Percentiles rank a stretch among this genome's conserved stretches.
These are phyloP conservation scores for Pyralis farinalis DNA, from an alignment of 2,888 invertebrate genomes.

Conservation along the genomic window DNA sequence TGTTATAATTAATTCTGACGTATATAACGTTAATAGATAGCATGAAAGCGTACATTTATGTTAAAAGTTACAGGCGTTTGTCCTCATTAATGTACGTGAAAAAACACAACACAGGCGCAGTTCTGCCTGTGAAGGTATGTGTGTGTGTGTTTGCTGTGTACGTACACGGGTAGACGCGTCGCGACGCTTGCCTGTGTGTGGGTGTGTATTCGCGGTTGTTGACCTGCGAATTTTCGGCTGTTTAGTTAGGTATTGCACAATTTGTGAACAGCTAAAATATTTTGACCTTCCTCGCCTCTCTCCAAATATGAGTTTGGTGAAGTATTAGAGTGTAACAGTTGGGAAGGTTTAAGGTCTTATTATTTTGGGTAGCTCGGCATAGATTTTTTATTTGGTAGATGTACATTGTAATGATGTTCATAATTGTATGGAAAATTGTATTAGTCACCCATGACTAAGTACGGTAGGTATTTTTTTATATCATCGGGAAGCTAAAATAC, in stretches of 20 bases:
- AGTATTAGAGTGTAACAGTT: background rate
- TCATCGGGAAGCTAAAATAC: too few species aligned
- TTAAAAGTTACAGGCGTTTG: slow-evolving; percentile 34
- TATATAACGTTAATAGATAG: too few species aligned
- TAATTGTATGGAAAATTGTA: background rate
- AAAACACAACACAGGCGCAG: slow-evolving; percentile 12
- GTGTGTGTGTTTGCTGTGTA: slow-evolving; percentile 33
- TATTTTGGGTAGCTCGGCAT: too few species aligned
- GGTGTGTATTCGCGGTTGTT: slow-evolving; percentile 34
- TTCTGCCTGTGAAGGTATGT: slow-evolving; percentile 18
- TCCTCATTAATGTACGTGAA: slow-evolving; percentile 38
- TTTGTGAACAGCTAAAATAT: slow-evolving; percentile 18
- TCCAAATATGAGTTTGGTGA: background rate
- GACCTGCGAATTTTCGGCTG: slow-evolving; percentile 50
- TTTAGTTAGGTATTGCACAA: slow-evolving; percentile 45
- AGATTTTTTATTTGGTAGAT: too few species aligned
- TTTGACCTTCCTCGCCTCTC: background rate
- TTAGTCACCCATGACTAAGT: too few species aligned
- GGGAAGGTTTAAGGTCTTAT: background rate
- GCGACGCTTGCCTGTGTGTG: slow-evolving; percentile 33
- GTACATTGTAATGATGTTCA: too few species aligned
- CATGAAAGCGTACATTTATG: slow-evolving; percentile 12
- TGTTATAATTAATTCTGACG: too few species aligned
- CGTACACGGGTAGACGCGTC: slow-evolving; percentile 24
- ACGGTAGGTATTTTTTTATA: too few species aligned